Base-by-base conservation (phyloP, 2,797 vertebrate genomes). In the Melanotaenia parkinsoni region DNA sequence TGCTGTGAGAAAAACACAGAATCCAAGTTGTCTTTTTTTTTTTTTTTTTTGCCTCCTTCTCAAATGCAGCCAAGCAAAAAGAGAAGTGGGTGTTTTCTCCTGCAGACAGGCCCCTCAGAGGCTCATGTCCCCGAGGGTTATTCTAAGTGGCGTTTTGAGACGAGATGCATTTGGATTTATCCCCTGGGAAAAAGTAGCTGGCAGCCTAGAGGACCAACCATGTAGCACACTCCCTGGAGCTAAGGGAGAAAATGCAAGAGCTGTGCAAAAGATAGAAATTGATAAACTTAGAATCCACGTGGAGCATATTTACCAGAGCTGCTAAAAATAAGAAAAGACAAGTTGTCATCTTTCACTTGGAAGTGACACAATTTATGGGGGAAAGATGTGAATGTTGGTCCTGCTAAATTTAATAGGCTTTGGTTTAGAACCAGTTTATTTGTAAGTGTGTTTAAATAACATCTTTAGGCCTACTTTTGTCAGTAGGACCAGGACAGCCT, bases 111-210 rank as follows among this genome's bases (percentile, higher is more conserved):
- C 71, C 78, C 88, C 82, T 82, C 32, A 26, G 85, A 81, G 83
- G 58, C 80, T 63, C 35, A 5, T 1, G 22, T 92, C 91, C 87
- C 89, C 75, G 20, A 37, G 86, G 91, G 76, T 74, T 64, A 50
- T 56, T 89, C 76, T 83, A 88, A 86, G 87, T 76, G 86, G 86
- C 50, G 58, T 83, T 93, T 85, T 86, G 81, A 91, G 86, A 87
- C 63, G 47, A 81, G 86, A 82, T 75, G 81, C 76, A 75, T 79
- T 32, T 22, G 63, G 77, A 87, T 78, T 79, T 70, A 50, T 90
- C 89, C 84, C 82, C 0, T 24, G 86, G 89, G 88, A 83, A 10
- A 70, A 40, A 37, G 66, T 60, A 88, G 83, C 89, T 76, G 85
- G 81, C 84, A 84, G 78, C 82, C 65, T 69, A n/a, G 72, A 35